phyloP scores from a whole-genome alignment of 2,888 invertebrate genomes.

The Xanthia icteritia region DNA sequence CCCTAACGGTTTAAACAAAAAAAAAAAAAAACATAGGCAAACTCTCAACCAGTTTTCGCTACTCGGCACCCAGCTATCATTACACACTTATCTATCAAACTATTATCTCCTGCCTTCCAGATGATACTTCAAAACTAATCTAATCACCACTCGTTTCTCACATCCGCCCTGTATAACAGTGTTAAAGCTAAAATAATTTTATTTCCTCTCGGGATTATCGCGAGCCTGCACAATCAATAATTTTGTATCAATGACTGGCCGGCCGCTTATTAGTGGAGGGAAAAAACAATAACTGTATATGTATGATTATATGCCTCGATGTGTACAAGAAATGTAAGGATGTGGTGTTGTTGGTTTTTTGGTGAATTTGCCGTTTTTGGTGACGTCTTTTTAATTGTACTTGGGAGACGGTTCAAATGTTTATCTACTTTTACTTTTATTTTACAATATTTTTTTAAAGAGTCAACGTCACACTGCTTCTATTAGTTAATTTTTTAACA shows the following conservation, averaged over 20 bases:
- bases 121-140: conserved; percentile 27
- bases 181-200: conserved; percentile 62
- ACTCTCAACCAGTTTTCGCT: conserved; percentile 18
- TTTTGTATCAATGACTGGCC: conserved; percentile 87
- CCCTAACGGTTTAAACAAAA: background rate
- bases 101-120: conserved; percentile 24
- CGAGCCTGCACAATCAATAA: conserved; percentile 82
- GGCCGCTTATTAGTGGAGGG: conserved; percentile 85
- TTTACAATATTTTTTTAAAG: too few relatives aligned
- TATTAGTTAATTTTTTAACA: too few relatives aligned
- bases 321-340: conserved; percentile 73
- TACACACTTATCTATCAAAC: conserved; percentile 6
- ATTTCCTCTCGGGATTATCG: conserved; percentile 58
- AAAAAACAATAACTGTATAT: conserved; percentile 87
- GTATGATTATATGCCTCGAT: conserved; percentile 78
- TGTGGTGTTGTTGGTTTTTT: conserved; percentile 44
- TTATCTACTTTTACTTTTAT: background rate
- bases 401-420: background rate
- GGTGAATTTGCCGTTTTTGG: background rate
- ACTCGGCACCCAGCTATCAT: conserved; percentile 11
- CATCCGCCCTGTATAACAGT: conserved; percentile 63
- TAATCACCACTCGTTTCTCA: conserved; percentile 65
- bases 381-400: background rate
- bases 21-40: background rate
- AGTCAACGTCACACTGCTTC: background rate